Base-by-base conservation (phyloP, 2,113 vertebrate species). In the Campylorhamphus procurvoides region DNA sequence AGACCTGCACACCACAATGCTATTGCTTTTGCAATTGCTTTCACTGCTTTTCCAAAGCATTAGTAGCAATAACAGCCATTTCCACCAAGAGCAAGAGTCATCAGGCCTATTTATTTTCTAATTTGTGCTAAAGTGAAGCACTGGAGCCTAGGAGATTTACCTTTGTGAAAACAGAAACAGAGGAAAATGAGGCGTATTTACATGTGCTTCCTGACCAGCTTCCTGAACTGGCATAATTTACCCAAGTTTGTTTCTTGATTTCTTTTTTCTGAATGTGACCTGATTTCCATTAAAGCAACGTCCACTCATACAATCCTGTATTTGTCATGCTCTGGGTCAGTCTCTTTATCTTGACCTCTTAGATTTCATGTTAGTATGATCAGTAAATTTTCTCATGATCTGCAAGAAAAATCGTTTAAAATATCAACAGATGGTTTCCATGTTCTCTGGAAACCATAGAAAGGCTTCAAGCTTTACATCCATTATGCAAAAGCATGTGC, bases 241-340 rank as follows among this genome's bases (percentile, higher is more conserved):
- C 17, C 18, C 0, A 1, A n/a, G 35, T 27, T 49, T 44, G 6
- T 15, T 62, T 68, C 7, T 37, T 25, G 22, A 20, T 17, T 2
- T 3, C 35, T 72, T 90, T 71, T 49, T 42, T 1, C 8, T 17
- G 63, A 17, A 60, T 42, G 14, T 63, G 39, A 39, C 10, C 18
- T 18, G 19, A 62, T 39, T 66, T 91, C 31, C 15, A 40, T 31
- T 67, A 55, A 55, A 91, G 20, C 20, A 59, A 14, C 1, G 1
- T 24, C 25, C 8, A 15, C 10, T 72, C 27, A 12, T 40, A 23
- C 8, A 49, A 4, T 74, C 55, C 22, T 62, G 12, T 33, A 73
- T 47, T 73, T 59, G 33, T 74, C 15, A 60, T 11, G 9, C 90
- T 87, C 37, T 69, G 47, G 17, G 18, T 87, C 12, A 55, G 33